Evolutionary conservation across 2,113 vertebrate species (phyloP), one percentile per base, ranked within the genome.

Genomic region (Gasterosteus aculeatus): DNA sequence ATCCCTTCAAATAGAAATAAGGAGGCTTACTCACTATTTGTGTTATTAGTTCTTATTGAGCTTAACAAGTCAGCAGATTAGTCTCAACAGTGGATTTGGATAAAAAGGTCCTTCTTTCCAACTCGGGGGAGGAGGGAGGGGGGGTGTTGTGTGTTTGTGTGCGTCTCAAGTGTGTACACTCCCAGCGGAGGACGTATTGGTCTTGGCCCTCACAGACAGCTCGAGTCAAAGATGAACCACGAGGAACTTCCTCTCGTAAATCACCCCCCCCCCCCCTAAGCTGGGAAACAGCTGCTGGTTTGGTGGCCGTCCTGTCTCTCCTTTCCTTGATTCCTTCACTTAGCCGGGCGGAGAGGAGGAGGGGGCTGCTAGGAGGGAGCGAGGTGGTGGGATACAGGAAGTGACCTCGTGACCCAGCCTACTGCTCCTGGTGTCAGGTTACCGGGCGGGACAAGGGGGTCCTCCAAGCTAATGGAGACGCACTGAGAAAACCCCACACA

Each of bases 241-340:
- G 85, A 93, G 90, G 88, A 81, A 91, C 91, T 94, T 93, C 89
- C 92, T 92, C 91, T 91, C 92, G 94, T 98, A 98, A 98, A 98
- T 98, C 96, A 97, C 89, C 91, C 83, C 73, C 77, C 64, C 35
- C 95, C 91, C 94, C 95, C 95, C 96, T 96, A 96, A 97, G 95
- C 88, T 95, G 95, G 95, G 96, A 97, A 97, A 95, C 97, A 98
- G 96, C 96, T 96, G 97, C 94, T 89, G 93, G 94, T 91, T 95
- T 90, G 83, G 89, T 82, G 77, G 95, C 95, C 94, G 95, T 33
- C 5, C 33, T 33, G 33, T 33, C 33, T 33, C 88, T 91, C 94
- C 1, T 19, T 51, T 18, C 12, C 14, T 44, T 44, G 3, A 3
- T 44, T 47, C 79, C 10, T 82, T 73, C 65, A 92, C 91, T 95